Percentiles rank a stretch among this genome's conserved stretches.
These are phyloP conservation scores for Drosophila fulvimacula DNA, from an alignment of 2,888 invertebrate species.

Conservation along the genomic window DNA sequence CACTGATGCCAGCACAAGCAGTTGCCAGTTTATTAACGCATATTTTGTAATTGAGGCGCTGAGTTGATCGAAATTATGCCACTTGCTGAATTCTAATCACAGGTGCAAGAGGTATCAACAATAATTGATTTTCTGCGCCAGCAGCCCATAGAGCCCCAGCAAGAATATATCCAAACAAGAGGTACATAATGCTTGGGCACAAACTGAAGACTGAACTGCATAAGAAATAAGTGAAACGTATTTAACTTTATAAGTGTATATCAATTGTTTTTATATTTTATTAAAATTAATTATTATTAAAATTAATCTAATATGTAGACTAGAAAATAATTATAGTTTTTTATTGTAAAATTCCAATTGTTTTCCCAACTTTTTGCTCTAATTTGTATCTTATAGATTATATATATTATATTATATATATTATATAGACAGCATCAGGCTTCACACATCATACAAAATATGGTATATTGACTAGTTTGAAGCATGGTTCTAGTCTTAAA, in stretches of 20 bases:
- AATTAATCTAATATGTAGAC: no score
- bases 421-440: no score
- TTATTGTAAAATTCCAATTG: no score
- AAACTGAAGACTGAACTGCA: background rate
- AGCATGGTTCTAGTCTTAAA: no score
- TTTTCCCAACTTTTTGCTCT: no score
- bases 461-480: no score
- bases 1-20: slow-evolving; percentile 3
- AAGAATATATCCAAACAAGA: background rate
- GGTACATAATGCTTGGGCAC: background rate
- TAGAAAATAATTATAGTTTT: no score
- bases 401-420: no score
- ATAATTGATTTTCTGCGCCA: slow-evolving; percentile 12
- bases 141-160: background rate
- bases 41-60: slow-evolving; percentile 70
- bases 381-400: no score
- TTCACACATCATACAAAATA: no score
- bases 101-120: slow-evolving; percentile 26
- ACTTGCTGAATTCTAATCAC: slow-evolving; percentile 46
- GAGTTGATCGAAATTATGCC: slow-evolving; percentile 46
- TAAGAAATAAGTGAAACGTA: background rate
- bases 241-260: background rate
- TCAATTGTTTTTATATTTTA: no score
- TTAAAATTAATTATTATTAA: no score
- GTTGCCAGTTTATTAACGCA: slow-evolving; percentile 70